phyloP scores from a whole-genome alignment of 2,797 vertebrate species.

The Pampus argenteus region DNA sequence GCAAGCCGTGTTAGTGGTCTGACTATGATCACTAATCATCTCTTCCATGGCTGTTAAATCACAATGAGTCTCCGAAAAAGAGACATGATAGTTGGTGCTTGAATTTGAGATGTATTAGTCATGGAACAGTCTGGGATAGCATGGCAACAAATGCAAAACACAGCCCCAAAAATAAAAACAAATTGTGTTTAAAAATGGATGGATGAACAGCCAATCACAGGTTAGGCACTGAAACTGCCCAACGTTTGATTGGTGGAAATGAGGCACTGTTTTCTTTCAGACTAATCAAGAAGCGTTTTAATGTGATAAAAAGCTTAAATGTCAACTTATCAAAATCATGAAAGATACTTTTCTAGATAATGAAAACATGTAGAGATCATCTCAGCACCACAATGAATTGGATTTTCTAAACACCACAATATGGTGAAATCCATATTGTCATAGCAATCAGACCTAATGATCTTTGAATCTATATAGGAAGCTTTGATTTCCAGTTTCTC shows the following conservation, averaged over 20 bases:
- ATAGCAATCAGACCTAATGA: neutral
- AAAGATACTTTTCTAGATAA: neutral
- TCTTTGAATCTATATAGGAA: neutral
- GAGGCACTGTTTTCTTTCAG: too few relatives aligned
- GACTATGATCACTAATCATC: neutral
- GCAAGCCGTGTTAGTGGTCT: neutral
- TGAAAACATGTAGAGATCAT: neutral
- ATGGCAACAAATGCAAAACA: conserved; percentile 24
- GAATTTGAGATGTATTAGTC: conserved; percentile 33
- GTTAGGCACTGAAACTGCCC: neutral
- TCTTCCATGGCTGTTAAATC: neutral
- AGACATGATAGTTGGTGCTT: conserved; percentile 10
- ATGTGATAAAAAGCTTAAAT: neutral
- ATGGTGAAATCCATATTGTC: neutral
- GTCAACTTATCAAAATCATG: neutral
- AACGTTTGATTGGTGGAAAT: too few relatives aligned
- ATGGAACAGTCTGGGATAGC: conserved; percentile 20
- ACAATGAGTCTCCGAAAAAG: conserved; percentile 26
- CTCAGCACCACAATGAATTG: neutral
- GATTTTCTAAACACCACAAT: neutral
- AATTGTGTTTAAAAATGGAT: neutral
- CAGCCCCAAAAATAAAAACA: neutral
- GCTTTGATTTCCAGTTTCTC: neutral
- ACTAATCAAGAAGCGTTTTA: too few relatives aligned
- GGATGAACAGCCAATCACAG: neutral